Evolutionary conservation across 2,797 vertebrate genomes (phyloP).

Genomic region (Neosilurus hyrtlii): DNA sequence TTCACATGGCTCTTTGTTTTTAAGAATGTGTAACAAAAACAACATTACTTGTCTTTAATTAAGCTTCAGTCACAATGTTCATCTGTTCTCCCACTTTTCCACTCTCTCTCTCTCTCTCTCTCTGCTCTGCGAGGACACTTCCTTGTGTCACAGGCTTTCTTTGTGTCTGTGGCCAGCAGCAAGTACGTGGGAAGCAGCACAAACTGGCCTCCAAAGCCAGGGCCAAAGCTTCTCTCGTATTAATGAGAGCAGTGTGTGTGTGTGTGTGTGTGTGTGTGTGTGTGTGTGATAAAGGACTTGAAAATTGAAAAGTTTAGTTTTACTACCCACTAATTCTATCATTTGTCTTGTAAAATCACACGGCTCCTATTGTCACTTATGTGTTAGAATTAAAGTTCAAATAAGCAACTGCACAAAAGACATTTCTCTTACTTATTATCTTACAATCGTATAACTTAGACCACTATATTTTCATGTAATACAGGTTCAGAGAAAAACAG

Average conservation of each 20-base stretch:
- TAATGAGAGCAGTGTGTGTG: conserved; percentile 45
- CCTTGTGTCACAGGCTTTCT: conserved; percentile 59
- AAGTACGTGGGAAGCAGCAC: conserved; percentile 58
- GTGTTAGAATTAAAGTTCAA: neutral
- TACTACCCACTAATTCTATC: neutral
- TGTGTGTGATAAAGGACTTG: neutral
- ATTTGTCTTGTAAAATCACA: neutral
- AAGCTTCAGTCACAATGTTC: conserved; percentile 56
- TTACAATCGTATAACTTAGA: neutral
- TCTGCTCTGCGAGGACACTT: conserved; percentile 53
- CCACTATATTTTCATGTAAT: no score
- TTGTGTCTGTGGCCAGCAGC: conserved; percentile 57
- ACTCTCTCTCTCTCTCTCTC: conserved; percentile 37
- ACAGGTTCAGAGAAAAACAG: neutral
- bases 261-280: conserved; percentile 8
- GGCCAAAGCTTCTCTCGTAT: conserved; percentile 44
- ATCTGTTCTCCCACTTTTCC: conserved; percentile 47
- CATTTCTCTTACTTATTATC: neutral
- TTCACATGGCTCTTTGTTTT: conserved; percentile 50
- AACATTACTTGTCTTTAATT: conserved; percentile 63
- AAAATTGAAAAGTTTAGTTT: neutral
- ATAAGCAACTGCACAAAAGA: neutral
- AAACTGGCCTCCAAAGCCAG: conserved; percentile 46
- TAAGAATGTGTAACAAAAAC: conserved; percentile 52
- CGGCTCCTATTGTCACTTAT: neutral